A percentile compares a stretch with the other conserved stretches of the same genome.
phyloP scores from a whole-genome alignment of 1,140 invertebrate genomes.

The Lineus longissimus region DNA sequence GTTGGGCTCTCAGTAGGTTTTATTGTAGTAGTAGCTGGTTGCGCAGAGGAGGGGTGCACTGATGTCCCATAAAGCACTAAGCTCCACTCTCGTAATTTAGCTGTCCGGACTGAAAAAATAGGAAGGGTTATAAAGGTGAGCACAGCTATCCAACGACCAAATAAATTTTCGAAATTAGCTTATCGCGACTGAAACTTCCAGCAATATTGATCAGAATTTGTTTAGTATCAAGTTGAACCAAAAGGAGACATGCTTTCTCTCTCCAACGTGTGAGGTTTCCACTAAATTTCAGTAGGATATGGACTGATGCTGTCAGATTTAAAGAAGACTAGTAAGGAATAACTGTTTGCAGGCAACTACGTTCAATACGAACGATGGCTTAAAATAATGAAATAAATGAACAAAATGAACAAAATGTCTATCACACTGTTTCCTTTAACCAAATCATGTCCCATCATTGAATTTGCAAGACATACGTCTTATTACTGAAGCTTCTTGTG shows the following conservation, averaged over 20 bases:
- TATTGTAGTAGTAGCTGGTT: slow-evolving; percentile 27
- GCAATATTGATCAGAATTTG: no score
- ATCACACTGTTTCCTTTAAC: no score
- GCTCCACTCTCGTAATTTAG: slow-evolving; percentile 43
- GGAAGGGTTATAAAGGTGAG: slow-evolving; percentile 18
- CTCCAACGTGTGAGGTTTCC: no score
- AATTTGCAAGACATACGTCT: no score
- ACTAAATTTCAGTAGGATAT: no score
- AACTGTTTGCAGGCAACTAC: background rate
- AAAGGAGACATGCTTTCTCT: background rate
- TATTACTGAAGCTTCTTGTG: no score
- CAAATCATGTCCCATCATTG: no score
- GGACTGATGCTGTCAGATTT: no score
- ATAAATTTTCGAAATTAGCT: background rate
- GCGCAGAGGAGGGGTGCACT: slow-evolving; percentile 31
- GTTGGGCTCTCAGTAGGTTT: slow-evolving; percentile 18
- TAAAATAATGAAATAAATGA: background rate
- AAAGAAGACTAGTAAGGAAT: no score
- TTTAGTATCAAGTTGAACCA: background rate
- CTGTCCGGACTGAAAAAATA: slow-evolving; percentile 37
- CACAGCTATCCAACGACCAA: background rate
- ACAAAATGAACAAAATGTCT: no score
- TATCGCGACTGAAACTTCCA: background rate
- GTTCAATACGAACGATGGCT: background rate
- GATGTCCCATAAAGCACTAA: slow-evolving; percentile 50